A percentile compares a stretch with the other conserved stretches of the same genome.
Conservation (phyloP, 2,113 vertebrate species). For the Macrotis lagotis region DNA sequence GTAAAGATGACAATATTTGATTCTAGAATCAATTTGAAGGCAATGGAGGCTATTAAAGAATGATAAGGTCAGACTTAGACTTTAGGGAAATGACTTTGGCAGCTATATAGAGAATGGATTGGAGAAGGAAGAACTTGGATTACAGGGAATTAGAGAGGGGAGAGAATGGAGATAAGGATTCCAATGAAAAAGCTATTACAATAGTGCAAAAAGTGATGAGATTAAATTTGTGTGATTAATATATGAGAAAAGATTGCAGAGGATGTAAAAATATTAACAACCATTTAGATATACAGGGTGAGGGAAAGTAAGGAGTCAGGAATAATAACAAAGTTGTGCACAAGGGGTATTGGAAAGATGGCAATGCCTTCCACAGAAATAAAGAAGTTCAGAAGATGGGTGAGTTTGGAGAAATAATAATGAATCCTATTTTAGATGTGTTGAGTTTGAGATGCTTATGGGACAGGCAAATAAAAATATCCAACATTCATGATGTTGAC, state of each 20-base stretch:
- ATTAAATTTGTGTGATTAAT: neutral
- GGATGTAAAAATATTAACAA: neutral
- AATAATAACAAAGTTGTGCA: neutral
- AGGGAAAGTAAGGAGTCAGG: neutral
- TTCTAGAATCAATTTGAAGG: neutral
- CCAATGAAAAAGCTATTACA: neutral
- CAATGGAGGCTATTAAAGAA: neutral
- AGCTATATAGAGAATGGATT: neutral
- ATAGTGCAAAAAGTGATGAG: neutral
- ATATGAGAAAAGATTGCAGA: neutral
- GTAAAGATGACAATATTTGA: neutral
- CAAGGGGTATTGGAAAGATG: neutral
- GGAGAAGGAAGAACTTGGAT: neutral
- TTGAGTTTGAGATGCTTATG: conserved; percentile 17
- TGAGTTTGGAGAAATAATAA: neutral
- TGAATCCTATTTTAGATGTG: neutral
- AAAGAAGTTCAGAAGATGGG: neutral
- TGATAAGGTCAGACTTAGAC: neutral
- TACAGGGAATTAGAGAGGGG: neutral
- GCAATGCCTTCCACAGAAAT: neutral
- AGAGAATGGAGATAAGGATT: too few species aligned
- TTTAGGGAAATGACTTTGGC: neutral
- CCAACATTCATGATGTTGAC: neutral
- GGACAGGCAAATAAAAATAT: neutral
- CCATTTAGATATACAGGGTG: neutral